Conservation (phyloP, 2,888 invertebrate genomes). For the Rhodophaea formosa region DNA sequence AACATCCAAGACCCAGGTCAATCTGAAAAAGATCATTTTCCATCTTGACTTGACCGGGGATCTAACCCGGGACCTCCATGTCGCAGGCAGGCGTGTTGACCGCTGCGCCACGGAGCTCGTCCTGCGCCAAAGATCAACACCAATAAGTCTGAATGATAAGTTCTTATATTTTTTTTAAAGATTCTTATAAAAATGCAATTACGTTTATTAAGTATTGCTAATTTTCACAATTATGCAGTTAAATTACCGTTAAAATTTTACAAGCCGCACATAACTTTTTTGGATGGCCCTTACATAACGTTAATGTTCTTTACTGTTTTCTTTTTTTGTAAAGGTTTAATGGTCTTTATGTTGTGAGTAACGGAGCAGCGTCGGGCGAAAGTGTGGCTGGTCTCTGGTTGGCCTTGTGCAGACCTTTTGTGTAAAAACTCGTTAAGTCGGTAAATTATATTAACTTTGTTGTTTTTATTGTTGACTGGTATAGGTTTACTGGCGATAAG, state of each 20-base stretch:
- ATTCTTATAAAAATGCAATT: too few species aligned
- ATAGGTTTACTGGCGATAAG: not conserved
- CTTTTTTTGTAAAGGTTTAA: not conserved
- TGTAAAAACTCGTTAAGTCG: not conserved
- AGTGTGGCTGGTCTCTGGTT: not conserved
- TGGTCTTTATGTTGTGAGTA: not conserved
- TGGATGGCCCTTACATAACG: not conserved
- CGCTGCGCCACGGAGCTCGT: too few species aligned
- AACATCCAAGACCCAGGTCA: too few species aligned
- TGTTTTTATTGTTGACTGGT: not conserved
- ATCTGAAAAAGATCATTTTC: too few species aligned
- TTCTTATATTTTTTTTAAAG: too few species aligned
- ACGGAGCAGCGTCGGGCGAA: not conserved
- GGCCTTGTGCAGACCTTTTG: not conserved
- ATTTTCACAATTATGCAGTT: not conserved
- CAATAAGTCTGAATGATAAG: too few species aligned
- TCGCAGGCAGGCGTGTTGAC: too few species aligned
- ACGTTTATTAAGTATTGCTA: too few species aligned
- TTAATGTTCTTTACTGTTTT: not conserved
- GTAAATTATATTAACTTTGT: not conserved
- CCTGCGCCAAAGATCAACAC: too few species aligned
- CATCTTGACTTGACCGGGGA: too few species aligned
- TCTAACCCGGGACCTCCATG: too few species aligned
- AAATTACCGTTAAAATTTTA: not conserved
- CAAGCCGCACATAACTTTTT: not conserved